Evolutionary conservation across 2,888 invertebrate genomes (phyloP), one percentile per base, ranked within the genome.

Genomic region (Spicauda simplicius): DNA sequence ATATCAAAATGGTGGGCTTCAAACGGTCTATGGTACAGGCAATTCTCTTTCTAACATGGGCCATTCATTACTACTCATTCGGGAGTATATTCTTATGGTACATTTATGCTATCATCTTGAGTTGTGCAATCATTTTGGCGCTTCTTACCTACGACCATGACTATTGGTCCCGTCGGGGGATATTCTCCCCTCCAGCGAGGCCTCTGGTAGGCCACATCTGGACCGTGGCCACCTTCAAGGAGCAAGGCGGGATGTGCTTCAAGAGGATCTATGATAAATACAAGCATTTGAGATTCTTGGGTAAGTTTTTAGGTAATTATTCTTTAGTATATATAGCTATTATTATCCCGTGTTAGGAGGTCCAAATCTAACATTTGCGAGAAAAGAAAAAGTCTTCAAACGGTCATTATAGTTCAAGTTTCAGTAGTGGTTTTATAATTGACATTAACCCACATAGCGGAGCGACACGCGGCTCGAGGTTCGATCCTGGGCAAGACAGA

Each of bases 211-310:
- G 93, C 1, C 91, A 93, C 70, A 92, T 92, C 33, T 74, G 82
- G 61, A 77, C 88, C 0, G 88, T 92, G 69, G 87, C 88, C 10
- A 79, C 82, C 48, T 89, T 91, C 69, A 87, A 86, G 74, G 92
- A 92, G 71, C 93, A 93, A 76, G 89, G 90, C 1, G 93, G 92
- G 0, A 82, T 90, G 76, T 89, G 88, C 69, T 93, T 91, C 74
- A 87, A 91, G 71, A 86, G 84, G 71, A 87, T 92, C 59, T 93
- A 93, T 54, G 89, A 93, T 66, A 80, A 79, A 0, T 85, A 90
- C 71, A 88, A 79, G 74, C 75, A 88, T 71, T 78, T 85, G 62
- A 78, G 82, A 70, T 87, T 86, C 83, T 80, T 93, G 68, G 93
- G 93, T 92, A 69, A 84, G 91, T 84, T n/a, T 50, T 7, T 5